Evolutionary conservation across 2,797 vertebrate genomes (phyloP).

Genomic region (Serranus cabrilla): DNA sequence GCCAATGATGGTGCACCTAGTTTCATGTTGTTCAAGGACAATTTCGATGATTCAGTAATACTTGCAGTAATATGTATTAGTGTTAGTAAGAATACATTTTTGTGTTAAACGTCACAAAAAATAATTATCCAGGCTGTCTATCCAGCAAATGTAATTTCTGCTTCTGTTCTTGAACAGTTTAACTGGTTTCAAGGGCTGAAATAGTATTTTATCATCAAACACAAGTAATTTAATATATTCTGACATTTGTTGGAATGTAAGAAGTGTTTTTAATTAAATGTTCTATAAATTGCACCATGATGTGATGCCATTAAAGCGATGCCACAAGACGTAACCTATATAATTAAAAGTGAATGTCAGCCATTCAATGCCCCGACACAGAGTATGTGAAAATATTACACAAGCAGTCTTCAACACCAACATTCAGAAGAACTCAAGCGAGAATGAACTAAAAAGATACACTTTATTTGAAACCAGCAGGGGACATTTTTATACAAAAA

Average conservation of each 20-base stretch:
- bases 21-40: too few relatives aligned
- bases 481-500: constrained; percentile 86
- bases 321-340: background rate
- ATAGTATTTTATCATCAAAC: background rate
- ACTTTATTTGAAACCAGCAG: constrained; percentile 84
- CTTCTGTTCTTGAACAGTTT: background rate
- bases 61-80: too few relatives aligned
- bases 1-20: background rate
- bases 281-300: background rate
- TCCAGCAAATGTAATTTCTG: background rate
- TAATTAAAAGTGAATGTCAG: background rate
- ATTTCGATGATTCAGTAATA: background rate
- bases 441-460: constrained; percentile 84
- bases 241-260: too few relatives aligned
- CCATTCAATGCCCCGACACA: background rate
- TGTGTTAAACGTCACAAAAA: background rate
- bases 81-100: background rate
- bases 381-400: background rate
- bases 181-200: background rate
- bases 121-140: too few relatives aligned
- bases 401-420: background rate
- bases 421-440: constrained; percentile 59
- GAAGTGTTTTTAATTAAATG: too few relatives aligned
- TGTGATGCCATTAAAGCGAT: background rate
- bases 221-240: too few relatives aligned